Evolutionary conservation across 2,888 invertebrate species (phyloP).

Genomic region (Mythimna lalbum): DNA sequence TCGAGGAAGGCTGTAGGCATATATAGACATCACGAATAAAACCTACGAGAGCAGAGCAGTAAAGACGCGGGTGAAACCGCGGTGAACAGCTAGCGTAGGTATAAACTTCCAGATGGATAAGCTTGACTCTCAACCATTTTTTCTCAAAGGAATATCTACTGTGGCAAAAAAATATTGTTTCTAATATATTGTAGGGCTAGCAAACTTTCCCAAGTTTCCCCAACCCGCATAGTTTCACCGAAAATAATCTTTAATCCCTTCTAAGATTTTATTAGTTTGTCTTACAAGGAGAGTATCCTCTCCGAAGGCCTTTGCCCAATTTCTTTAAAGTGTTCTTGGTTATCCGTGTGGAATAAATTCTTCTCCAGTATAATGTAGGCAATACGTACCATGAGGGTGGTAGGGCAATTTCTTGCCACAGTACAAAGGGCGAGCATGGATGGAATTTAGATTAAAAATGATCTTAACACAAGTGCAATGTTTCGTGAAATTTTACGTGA

Average conservation of each 20-base stretch:
- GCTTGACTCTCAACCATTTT: background rate
- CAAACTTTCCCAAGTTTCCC: conserved; percentile 22
- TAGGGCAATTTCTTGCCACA: conserved; percentile 67
- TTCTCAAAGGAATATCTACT: conserved; percentile 8
- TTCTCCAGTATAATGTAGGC: conserved; percentile 78
- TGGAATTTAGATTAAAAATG: conserved; percentile 88
- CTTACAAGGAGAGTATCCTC: conserved; percentile 50
- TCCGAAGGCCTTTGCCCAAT: conserved; percentile 55
- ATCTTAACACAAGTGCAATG: conserved; percentile 81
- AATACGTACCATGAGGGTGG: conserved; percentile 66
- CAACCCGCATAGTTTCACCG: conserved; percentile 44
- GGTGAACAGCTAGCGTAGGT: background rate
- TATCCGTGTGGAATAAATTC: conserved; percentile 79
- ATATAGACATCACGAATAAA: too few species aligned
- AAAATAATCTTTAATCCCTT: conserved; percentile 54
- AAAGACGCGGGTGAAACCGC: too few species aligned
- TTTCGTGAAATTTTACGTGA: conserved; percentile 78
- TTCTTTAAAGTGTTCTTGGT: conserved; percentile 72
- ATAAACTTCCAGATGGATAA: conserved; percentile 1
- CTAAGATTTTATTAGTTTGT: conserved; percentile 60
- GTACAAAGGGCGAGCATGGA: conserved; percentile 79
- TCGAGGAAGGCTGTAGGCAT: too few species aligned
- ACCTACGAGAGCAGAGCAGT: too few species aligned
- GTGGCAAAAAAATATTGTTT: conserved; percentile 23
- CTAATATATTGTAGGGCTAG: conserved; percentile 27